Evolutionary conservation across 2,888 invertebrate genomes (phyloP), one percentile per base, ranked within the genome.

Genomic region (Erebia aethiops): DNA sequence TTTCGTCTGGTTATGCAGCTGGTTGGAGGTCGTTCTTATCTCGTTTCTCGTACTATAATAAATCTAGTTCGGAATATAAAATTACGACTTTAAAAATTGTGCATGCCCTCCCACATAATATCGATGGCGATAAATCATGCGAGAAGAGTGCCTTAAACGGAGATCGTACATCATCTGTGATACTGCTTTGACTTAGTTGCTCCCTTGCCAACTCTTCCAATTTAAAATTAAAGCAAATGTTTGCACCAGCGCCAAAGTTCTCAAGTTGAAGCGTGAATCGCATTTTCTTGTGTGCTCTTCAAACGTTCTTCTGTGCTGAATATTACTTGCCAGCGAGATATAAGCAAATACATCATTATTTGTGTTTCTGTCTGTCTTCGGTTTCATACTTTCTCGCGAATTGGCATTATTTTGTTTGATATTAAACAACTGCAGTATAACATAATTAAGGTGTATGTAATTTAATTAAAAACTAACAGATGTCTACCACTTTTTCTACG

Each of bases 211-310:
- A 76, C 71, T 60, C 68, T 73, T 76, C 69, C 65, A 71, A 76
- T 72, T 72, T 74, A 57, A 75, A 76, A 76, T 73, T 73, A 75
- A 73, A 73, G 70, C 71, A 72, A 75, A 75, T 75, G 65, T 73
- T 72, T 71, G 73, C 71, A 72, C 69, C 69, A 64, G 66, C 72
- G 73, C 73, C 75, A 73, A 72, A 73, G 68, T 71, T 71, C 63
- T 56, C 56, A 66, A 73, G 71, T 73, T 57, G 49, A 61, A 73
- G 68, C 68, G 64, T 70, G 71, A 73, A 63, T 68, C 41, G 49
- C 16, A 57, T 57, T 61, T 68, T 41, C 61, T 68, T 60, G 67
- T 61, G 60, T 68, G 60, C 57, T 58, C 43, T 49, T 46, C 46
- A 57, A 67, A 65, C 41, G 56, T 16, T 21, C 52, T 18, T 18